Evolutionary conservation across 2,113 vertebrate genomes (phyloP), one percentile per base, ranked within the genome.

Genomic region (Spermophilus dauricus): DNA sequence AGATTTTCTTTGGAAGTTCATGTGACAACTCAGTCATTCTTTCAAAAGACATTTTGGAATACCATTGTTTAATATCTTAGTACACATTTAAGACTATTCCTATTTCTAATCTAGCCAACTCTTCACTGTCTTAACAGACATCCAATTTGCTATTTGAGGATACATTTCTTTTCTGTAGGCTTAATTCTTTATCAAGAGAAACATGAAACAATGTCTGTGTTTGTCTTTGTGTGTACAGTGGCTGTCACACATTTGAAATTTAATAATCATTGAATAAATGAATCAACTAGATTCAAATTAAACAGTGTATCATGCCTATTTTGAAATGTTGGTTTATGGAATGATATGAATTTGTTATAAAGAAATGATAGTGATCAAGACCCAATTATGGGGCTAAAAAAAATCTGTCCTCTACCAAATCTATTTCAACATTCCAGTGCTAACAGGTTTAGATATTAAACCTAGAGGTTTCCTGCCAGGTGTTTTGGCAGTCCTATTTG

Each of bases 401-500:
- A 48, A 16, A 45, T 51, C 58, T 61, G 11, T 72, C 75, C 92
- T 70, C 39, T 61, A 70, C 32, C 42, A 93, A 91, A 83, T 42
- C 0, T 0, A 75, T 73, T 67, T 61, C 16, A 70, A 30, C 48
- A 51, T 77, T 94, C 45, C 18, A 67, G 1, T 56, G 34, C 26
- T 51, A 86, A 39, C 24, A 67, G n/a, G 32, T 30, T 61, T 0
- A 81, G 73, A 56, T n/a, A 97, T 97, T 92, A 97, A 95, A 56
- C 93, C 93, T 80, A 85, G 53, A 45, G 61, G 90, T 95, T 76
- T 93, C 90, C 92, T 98, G 95, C 87, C 89, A 85, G 37, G 10
- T 12, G 77, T 89, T 82, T 56, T 10, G 42, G 28, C n/a, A 42
- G 16, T 56, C 16, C n/a, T 58, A 53, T 58, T 53, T 51, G 48